Percentiles rank a stretch among this genome's conserved stretches.
Evolutionary conservation across 2,888 invertebrate genomes (phyloP).

Genomic region (Cryptus viduatorius): DNA sequence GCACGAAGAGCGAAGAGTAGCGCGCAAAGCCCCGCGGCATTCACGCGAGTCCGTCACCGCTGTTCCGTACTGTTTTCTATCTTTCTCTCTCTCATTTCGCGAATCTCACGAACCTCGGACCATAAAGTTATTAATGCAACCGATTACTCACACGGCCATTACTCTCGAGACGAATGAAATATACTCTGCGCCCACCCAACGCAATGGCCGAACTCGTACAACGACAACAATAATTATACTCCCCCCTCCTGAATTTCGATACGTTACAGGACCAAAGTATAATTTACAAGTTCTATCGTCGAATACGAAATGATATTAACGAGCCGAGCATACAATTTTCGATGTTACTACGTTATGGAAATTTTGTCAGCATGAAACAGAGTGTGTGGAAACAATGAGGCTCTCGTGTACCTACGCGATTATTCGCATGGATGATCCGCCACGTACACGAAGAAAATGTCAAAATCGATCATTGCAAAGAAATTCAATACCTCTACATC

Average conservation of each 20-base stretch:
- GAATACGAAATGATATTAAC: not conserved
- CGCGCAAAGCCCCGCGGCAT: slow-evolving; percentile 18
- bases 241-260: slow-evolving; percentile 25
- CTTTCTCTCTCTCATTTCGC: not conserved
- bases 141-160: slow-evolving; percentile 65
- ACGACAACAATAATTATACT: slow-evolving; percentile 54
- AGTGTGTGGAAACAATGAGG: not conserved
- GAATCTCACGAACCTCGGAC: slow-evolving; percentile 12
- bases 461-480: no score
- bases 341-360: not conserved
- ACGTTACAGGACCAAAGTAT: slow-evolving; percentile 6
- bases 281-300: slow-evolving; percentile 20
- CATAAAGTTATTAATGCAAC: slow-evolving; percentile 63
- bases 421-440: no score
- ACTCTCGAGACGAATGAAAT: slow-evolving; percentile 66
- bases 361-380: not conserved
- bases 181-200: slow-evolving; percentile 40
- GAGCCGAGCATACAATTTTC: not conserved
- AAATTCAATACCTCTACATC: no score
- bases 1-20: slow-evolving; percentile 25
- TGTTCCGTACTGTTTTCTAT: not conserved
- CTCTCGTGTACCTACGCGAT: no score
- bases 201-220: slow-evolving; percentile 19
- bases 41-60: slow-evolving; percentile 29
- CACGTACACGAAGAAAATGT: no score